Conservation (phyloP, 2,888 invertebrate species). For the Malacosoma neustria region DNA sequence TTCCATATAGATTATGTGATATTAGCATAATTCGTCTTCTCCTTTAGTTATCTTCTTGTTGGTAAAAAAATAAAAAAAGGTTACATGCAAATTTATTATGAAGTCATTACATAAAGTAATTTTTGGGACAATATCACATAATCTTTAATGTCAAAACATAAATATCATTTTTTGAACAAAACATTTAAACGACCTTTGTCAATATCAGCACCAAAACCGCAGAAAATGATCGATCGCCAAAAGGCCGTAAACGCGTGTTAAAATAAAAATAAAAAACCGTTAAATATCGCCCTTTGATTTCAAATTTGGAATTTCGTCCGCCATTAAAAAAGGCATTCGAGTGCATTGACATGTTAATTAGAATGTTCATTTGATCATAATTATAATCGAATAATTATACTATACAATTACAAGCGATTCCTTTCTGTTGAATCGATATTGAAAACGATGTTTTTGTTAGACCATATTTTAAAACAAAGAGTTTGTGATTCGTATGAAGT, state of each 20-base stretch:
- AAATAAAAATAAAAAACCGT: neutral
- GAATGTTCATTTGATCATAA: constrained; percentile 40
- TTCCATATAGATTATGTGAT: too few species aligned
- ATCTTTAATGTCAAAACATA: neutral
- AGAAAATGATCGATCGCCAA: constrained; percentile 18
- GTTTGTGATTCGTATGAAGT: constrained; percentile 67
- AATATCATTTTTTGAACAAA: constrained; percentile 7
- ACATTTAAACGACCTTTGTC: constrained; percentile 1
- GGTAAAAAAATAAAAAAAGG: too few species aligned
- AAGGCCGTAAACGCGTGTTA: constrained; percentile 2
- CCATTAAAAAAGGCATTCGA: constrained; percentile 14
- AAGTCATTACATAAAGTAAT: too few species aligned
- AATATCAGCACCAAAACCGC: constrained; percentile 11
- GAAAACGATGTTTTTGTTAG: constrained; percentile 57
- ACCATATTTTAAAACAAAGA: constrained; percentile 60
- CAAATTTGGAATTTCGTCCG: constrained; percentile 22
- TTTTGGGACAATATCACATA: too few species aligned
- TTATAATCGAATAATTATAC: constrained; percentile 29
- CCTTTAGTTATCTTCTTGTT: too few species aligned
- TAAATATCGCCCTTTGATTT: constrained; percentile 18
- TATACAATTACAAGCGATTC: constrained; percentile 48
- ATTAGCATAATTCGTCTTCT: too few species aligned
- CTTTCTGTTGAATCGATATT: constrained; percentile 47
- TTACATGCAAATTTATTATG: too few species aligned
- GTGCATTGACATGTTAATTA: constrained; percentile 49